These are phyloP conservation scores for Cryptotis parvus DNA, from an alignment of 2,113 vertebrate species.

Conservation along the genomic window DNA sequence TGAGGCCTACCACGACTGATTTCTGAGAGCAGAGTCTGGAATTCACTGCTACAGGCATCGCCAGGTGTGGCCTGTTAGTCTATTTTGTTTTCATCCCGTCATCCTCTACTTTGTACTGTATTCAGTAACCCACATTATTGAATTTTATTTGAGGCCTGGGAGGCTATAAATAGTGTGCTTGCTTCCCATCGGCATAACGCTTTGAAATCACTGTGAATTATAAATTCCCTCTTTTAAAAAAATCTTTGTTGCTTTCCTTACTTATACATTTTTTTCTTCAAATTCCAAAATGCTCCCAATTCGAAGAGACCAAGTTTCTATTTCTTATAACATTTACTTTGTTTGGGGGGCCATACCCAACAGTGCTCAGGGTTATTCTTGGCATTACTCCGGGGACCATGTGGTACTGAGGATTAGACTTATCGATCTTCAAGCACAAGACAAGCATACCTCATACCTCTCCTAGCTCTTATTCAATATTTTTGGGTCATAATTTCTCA, in stretches of 20 bases:
- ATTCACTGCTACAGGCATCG: too few species aligned
- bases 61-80: neutral
- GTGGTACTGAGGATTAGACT: too few species aligned
- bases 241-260: conserved; percentile 34
- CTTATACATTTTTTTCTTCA: conserved; percentile 42
- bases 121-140: neutral
- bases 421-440: too few species aligned
- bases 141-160: conserved; percentile 29
- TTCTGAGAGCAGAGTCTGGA: too few species aligned
- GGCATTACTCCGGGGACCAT: too few species aligned
- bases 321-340: neutral
- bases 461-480: conserved; percentile 10
- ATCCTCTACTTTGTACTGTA: neutral
- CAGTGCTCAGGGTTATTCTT: too few species aligned
- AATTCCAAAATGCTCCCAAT: conserved; percentile 53
- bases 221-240: conserved; percentile 47
- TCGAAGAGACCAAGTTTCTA: conserved; percentile 47
- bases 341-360: too few species aligned
- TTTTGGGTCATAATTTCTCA: conserved; percentile 28
- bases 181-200: neutral
- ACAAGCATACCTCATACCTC: too few species aligned
- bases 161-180: neutral
- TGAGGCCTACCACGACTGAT: too few species aligned
- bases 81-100: conserved; percentile 47
- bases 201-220: conserved; percentile 31